Evolutionary conservation across 2,888 invertebrate species (phyloP), one percentile per base, ranked within the genome.

Genomic region (Cecidostiba fungosa): DNA sequence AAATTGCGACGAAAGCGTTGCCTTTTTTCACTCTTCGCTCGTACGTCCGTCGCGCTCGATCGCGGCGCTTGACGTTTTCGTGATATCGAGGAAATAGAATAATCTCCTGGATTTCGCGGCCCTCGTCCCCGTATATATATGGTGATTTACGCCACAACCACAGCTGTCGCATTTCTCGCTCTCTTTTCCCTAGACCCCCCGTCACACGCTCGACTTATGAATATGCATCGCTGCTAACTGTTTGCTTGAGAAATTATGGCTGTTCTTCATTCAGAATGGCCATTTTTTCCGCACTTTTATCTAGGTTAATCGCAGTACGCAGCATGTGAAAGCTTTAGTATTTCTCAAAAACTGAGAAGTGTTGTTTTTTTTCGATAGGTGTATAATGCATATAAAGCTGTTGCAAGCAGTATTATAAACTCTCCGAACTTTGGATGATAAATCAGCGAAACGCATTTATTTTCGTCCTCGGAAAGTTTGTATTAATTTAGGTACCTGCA

Each of bases 1-100:
- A 69, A 80, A 59, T 80, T 59, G 54, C 69, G 69, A 76, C 59
- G 80, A 79, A 84, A 84, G 76, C 78, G 54, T 43, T n/a, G 29
- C 29, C n/a, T 72, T 69, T 80, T 80, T 76, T 66, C 43, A n/a
- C 39, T 29, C 50, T 23, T 74, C 29, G 39, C 39, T n/a, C 29
- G 26, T 62, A 14, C 72, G 32, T 26, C 19, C 59, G 23, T 26
- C 26, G 74, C 29, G 39, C 50, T 19, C 66, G 66, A 26, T 66
- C 66, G 73, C 8, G 26, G 43, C 6, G 23, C 43, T 78, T 66
- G 47, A 73, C 73, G 16, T 69, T 50, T 74, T n/a, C 16, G 39
- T 66, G 47, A 23, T 74, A 50, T 47, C 66, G 50, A 36, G 32
- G 73, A 74, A 78, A 74, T 78, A 72, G 66, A 78, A 79, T 74